Conservation (phyloP, 2,113 vertebrate genomes). For the Silurus meridionalis region DNA sequence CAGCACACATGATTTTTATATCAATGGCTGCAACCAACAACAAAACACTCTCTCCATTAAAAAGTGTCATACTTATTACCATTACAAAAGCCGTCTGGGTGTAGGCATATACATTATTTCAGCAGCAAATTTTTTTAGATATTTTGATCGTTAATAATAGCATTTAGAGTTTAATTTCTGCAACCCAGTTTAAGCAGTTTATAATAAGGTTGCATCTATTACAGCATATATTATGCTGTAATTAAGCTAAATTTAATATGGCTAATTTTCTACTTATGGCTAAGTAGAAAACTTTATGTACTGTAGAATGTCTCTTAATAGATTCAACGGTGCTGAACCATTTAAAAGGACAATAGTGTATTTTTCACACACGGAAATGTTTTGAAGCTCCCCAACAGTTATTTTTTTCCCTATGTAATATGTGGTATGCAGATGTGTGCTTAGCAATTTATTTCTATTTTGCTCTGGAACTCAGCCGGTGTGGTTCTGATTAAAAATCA, state of each 20-base stretch:
- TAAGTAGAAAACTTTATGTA: no score
- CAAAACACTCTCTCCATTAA: background rate
- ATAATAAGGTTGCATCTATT: no score
- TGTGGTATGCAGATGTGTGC: slow-evolving; percentile 4
- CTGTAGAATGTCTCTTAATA: background rate
- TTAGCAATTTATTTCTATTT: background rate
- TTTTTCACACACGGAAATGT: background rate
- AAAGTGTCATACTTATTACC: background rate
- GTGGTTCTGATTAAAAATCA: slow-evolving; percentile 19
- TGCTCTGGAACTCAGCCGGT: background rate
- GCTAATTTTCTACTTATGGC: no score
- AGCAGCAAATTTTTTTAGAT: no score
- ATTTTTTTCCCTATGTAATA: background rate
- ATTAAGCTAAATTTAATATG: background rate
- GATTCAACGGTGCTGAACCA: background rate
- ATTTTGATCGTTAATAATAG: background rate
- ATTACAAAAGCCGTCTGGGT: background rate
- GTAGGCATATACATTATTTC: background rate
- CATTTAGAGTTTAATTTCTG: background rate
- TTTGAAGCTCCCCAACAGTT: background rate
- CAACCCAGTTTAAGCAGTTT: background rate
- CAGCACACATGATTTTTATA: background rate
- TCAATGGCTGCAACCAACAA: background rate
- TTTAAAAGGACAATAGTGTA: background rate
- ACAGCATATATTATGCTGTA: background rate